Base-by-base conservation (phyloP, 2,797 vertebrate genomes). In the Adelosebastes latens region DNA sequence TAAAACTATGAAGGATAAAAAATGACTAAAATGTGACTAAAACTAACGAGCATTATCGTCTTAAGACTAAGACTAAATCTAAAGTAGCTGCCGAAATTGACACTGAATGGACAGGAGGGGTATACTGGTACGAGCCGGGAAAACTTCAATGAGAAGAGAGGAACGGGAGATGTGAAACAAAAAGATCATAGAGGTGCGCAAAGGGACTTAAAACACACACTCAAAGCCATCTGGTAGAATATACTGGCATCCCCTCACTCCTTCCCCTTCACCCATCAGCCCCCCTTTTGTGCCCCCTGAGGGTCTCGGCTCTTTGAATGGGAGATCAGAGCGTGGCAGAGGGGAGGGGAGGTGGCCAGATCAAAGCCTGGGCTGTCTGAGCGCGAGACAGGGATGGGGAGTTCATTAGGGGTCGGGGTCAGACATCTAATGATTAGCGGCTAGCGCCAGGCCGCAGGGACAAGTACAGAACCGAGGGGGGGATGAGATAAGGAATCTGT, bases 371-470 rank as follows among this genome's bases (percentile, higher is more conserved):
- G 68, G 72, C 69, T 64, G 80, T 87, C 84, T 77, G 79, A 75
- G 80, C 0, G 4, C 53, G 55, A 87, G 83, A 75, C 59, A 39
- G 86, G 89, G 88, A 91, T 80, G 83, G 84, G 86, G 88, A 89
- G 89, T 94, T 95, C 89, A 92, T 93, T 91, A 92, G 80, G 89
- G 89, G 80, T 80, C 62, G 34, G 74, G 91, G 94, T 94, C 93
- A 92, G 89, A 88, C 89, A 79, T 85, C 87, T 88, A 68, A 82
- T 88, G 90, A 93, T 88, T 78, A 88, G 90, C 36, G 53, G 89
- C 89, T 75, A 87, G 76, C 80, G 84, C 56, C 36, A 59, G 76
- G 72, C 80, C 9, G 39, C 36, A 27, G 85, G 76, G 75, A 73
- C 46, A 36, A 64, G 66, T 63, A 56, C 24, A 72, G 64, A 76